phyloP scores from a whole-genome alignment of 2,113 vertebrate genomes.

The Brachypteracias leptosomus region DNA sequence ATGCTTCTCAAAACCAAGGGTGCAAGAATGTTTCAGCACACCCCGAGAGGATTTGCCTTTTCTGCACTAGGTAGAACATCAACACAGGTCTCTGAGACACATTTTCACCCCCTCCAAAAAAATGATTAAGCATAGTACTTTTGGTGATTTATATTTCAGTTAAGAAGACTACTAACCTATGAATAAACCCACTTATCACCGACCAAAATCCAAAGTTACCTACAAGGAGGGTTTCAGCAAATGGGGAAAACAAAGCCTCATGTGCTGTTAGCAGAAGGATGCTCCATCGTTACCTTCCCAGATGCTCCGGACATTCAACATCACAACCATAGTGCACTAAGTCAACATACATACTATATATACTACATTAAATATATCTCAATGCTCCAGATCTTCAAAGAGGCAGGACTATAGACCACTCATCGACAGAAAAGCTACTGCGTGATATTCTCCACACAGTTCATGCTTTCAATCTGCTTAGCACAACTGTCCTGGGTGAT shows the following conservation, averaged over 20 bases:
- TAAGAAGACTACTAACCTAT: not conserved
- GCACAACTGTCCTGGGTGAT: not conserved
- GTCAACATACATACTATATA: not conserved
- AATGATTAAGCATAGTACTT: not conserved
- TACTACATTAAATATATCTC: not conserved
- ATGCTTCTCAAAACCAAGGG: constrained; percentile 13
- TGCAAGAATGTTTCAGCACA: not conserved
- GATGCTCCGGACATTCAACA: not conserved
- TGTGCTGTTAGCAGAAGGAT: not conserved
- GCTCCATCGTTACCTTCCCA: not conserved
- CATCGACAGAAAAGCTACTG: not conserved
- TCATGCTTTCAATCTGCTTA: not conserved
- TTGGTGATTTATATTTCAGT: not conserved
- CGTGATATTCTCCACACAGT: not conserved
- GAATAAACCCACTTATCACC: not conserved
- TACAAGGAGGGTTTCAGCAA: not conserved
- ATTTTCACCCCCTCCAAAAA: not conserved
- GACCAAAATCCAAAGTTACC: not conserved
- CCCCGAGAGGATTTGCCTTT: not conserved
- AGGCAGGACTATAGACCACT: not conserved
- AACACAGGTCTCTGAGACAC: not conserved
- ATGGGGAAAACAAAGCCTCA: not conserved
- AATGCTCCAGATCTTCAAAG: not conserved
- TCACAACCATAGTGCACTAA: not conserved
- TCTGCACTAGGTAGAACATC: not conserved